Evolutionary conservation across 2,797 vertebrate species (phyloP), one percentile per base, ranked within the genome.

Genomic region (Orientallactaga sibirica): DNA sequence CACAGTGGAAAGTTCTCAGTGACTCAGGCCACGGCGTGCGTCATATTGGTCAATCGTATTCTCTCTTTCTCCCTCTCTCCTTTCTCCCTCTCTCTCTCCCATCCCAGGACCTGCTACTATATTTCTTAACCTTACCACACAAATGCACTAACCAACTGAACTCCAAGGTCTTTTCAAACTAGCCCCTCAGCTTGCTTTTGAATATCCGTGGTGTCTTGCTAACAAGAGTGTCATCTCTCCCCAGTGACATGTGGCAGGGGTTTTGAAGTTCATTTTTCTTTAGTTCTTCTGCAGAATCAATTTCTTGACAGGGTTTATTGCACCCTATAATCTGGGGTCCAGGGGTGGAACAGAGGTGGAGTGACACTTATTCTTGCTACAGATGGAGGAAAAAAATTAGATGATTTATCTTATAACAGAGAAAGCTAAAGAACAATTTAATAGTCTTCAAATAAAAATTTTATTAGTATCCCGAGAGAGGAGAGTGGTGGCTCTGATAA

Each of bases 381-480:
- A 52, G 37, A 71, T 74, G 14, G 73, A 66, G 61, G 29, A 20
- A 15, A 66, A 87, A 79, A 84, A 48, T 8, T 58, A 90, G 55
- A 90, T 83, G 84, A 93, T 83, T 79, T 94, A 92, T 92, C 41
- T 70, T 68, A 91, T 71, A 85, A 91, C 86, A 88, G 67, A 80
- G 75, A 93, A 94, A 93, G 85, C 78, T 88, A 91, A 87, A 75
- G 88, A 90, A 94, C 61, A 76, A 88, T 87, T 91, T 86, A 89
- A 80, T 91, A 85, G 67, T 92, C 67, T 95, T 94, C 78, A 80
- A 96, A 92, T 94, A 95, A 94, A 97, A 96, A 70, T 95, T 83
- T 86, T 85, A 92, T 91, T 94, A 61, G 48, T 88, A 48, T 91
- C 71, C 92, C 82, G 71, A 94, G 81, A 93, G 81, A 81, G 41